A percentile compares a stretch with the other conserved stretches of the same genome.
Conservation (phyloP, 2,888 invertebrate genomes). For the Eristalis intricaria region DNA sequence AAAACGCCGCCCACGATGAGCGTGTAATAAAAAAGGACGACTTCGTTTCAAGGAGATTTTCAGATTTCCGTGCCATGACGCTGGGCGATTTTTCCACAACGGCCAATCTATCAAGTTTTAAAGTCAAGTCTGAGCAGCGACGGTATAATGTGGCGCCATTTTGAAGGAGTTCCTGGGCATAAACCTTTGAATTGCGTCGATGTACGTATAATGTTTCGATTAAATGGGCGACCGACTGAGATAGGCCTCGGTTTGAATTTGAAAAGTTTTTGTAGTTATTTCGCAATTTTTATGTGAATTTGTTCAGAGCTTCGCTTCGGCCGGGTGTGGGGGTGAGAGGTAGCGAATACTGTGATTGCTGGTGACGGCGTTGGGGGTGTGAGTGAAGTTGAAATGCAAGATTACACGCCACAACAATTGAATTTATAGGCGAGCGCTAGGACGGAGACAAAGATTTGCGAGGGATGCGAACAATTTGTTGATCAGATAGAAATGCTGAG, state of each 20-base stretch:
- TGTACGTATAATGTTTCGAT: constrained; percentile 68
- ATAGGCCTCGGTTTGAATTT: constrained; percentile 38
- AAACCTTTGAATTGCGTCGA: constrained; percentile 63
- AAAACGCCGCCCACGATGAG: constrained; percentile 1
- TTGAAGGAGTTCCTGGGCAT: constrained; percentile 46
- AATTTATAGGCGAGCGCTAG: constrained; percentile 16
- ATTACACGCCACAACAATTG: constrained; percentile 27
- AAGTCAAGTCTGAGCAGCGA: constrained; percentile 31
- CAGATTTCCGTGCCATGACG: not conserved
- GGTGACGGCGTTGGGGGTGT: not conserved
- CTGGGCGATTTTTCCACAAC: not conserved
- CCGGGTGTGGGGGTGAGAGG: not conserved
- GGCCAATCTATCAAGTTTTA: constrained; percentile 55
- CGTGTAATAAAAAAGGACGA: constrained; percentile 41
- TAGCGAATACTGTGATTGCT: not conserved
- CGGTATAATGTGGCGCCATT: constrained; percentile 67
- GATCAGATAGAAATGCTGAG: not conserved
- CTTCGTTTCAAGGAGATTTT: constrained; percentile 13
- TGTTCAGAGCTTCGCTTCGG: not conserved
- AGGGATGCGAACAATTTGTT: not conserved
- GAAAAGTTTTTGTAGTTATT: constrained; percentile 42
- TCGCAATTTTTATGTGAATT: constrained; percentile 43
- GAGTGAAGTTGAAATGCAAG: constrained; percentile 10
- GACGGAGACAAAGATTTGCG: not conserved
- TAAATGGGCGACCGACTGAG: constrained; percentile 50